These are phyloP conservation scores for Hucho hucho DNA, from an alignment of 2,113 vertebrate genomes.

Conservation along the genomic window DNA sequence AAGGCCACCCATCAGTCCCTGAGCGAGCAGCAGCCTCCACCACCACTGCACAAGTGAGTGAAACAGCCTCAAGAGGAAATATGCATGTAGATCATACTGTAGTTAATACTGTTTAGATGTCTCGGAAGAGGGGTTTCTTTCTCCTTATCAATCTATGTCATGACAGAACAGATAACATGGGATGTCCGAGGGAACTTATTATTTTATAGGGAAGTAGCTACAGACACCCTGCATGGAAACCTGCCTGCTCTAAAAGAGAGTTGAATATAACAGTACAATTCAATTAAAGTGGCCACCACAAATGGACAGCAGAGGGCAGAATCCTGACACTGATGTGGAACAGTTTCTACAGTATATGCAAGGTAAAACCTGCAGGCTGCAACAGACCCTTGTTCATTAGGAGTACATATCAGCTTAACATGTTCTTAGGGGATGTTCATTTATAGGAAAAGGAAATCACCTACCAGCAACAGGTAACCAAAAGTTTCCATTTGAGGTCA, in stretches of 20 bases:
- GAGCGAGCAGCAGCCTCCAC: slow-evolving; percentile 84
- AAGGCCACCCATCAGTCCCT: slow-evolving; percentile 97
- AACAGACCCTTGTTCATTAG: not conserved
- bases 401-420: not conserved
- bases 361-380: not conserved
- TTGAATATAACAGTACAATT: not conserved
- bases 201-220: not conserved
- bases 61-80: not conserved
- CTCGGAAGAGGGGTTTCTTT: not conserved
- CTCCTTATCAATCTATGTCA: not conserved
- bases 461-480: not conserved
- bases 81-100: not conserved
- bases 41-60: slow-evolving; percentile 87
- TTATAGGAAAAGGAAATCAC: not conserved
- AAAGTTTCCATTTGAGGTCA: not conserved
- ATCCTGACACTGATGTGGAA: slow-evolving; percentile 32
- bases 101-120: not conserved
- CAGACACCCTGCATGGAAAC: not conserved
- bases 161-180: not conserved
- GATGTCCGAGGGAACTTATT: not conserved
- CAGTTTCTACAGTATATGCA: too few relatives aligned
- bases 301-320: slow-evolving; percentile 67
- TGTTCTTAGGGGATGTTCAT: not conserved
- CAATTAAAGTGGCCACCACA: not conserved
- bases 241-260: not conserved